These are phyloP conservation scores for Danio albolineatus DNA, from an alignment of 2,797 vertebrate genomes.

Conservation along the genomic window DNA sequence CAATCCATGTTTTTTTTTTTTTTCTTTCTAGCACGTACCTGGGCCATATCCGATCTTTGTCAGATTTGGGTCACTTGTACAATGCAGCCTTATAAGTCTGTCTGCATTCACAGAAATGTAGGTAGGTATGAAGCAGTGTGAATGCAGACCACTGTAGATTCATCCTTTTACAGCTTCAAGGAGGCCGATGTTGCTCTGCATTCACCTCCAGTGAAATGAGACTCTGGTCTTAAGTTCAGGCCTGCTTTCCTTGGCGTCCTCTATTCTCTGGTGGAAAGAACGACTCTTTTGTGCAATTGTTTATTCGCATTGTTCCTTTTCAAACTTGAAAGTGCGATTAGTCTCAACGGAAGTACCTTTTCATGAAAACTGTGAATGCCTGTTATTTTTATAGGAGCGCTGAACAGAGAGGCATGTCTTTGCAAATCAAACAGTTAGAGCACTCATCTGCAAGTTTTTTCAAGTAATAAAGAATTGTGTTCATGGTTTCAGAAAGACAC, in stretches of 20 bases:
- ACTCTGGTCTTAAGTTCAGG: slow-evolving; percentile 27
- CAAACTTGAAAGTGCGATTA: slow-evolving; percentile 1
- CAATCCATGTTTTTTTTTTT: no score
- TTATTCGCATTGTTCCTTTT: slow-evolving; percentile 18
- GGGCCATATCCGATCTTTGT: no score
- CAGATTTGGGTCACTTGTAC: no score
- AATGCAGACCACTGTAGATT: background rate
- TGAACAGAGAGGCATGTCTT: background rate
- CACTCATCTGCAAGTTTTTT: background rate
- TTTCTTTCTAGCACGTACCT: no score
- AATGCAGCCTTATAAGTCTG: background rate
- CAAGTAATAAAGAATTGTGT: background rate
- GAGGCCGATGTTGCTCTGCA: background rate
- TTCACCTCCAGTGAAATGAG: slow-evolving; percentile 7
- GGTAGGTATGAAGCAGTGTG: background rate
- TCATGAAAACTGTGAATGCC: background rate
- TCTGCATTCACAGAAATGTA: background rate
- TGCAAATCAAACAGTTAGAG: background rate
- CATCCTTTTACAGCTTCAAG: slow-evolving; percentile 5
- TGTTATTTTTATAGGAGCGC: slow-evolving; percentile 15
- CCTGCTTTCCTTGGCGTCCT: slow-evolving; percentile 34
- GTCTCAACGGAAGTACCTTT: background rate
- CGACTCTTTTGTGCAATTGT: slow-evolving; percentile 1
- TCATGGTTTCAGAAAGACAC: background rate
- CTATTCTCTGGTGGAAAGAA: slow-evolving; percentile 22